phyloP scores from a whole-genome alignment of 2,888 invertebrate genomes.

The Euplagia quadripunctaria region DNA sequence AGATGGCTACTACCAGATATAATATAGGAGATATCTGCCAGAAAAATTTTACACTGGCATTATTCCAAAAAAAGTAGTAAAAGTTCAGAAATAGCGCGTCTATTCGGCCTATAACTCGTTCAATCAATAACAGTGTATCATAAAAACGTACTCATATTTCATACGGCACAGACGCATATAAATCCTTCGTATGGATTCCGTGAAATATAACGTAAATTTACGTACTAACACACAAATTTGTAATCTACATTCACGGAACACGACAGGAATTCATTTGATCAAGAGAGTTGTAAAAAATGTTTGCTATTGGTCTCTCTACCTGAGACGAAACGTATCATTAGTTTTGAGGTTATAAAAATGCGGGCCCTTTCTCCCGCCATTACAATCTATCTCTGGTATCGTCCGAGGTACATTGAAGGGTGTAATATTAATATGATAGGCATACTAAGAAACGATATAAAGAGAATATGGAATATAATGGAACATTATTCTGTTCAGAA shows the following conservation, averaged over 20 bases:
- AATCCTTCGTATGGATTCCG: constrained; percentile 54
- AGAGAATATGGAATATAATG: neutral
- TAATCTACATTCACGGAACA: constrained; percentile 45
- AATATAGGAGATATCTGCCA: neutral
- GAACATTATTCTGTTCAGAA: neutral
- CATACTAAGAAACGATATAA: neutral
- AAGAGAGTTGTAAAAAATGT: constrained; percentile 46
- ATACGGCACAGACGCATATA: constrained; percentile 52
- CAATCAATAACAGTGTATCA: constrained; percentile 56
- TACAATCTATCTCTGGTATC: constrained; percentile 13
- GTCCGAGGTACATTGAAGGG: constrained; percentile 9
- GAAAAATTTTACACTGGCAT: constrained; percentile 29
- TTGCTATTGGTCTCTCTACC: constrained; percentile 29
- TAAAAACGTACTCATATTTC: constrained; percentile 62
- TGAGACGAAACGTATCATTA: constrained; percentile 33
- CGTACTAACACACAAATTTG: constrained; percentile 57
- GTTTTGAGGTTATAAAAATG: constrained; percentile 12
- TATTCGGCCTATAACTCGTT: constrained; percentile 28
- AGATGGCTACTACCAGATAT: neutral
- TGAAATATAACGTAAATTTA: constrained; percentile 55
- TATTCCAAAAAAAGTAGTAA: constrained; percentile 27
- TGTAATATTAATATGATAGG: neutral
- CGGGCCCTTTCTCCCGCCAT: constrained; percentile 13
- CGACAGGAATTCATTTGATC: constrained; percentile 52
- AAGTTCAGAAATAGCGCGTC: constrained; percentile 32